A percentile compares a stretch with the other conserved stretches of the same genome.
phyloP scores from a whole-genome alignment of 2,888 invertebrate species.

The Herminia tarsipennalis region DNA sequence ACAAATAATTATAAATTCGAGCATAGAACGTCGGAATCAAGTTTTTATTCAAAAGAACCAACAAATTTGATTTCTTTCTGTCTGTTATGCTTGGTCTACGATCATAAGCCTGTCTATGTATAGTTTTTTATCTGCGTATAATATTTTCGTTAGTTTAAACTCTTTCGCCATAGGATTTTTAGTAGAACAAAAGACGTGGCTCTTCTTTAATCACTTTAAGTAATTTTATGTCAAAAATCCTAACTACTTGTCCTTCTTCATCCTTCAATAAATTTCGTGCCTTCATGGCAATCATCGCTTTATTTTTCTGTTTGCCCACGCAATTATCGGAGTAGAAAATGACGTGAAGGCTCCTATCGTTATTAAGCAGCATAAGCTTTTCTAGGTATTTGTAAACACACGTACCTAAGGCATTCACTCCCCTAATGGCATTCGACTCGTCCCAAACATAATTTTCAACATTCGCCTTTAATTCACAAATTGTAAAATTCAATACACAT shows the following conservation, averaged over 20 bases:
- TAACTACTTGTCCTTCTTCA: constrained; percentile 17
- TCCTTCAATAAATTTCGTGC: constrained; percentile 16
- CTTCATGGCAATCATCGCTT: constrained; percentile 8
- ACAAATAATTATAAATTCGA: too few species aligned
- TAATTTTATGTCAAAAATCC: constrained; percentile 3
- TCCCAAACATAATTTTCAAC: constrained; percentile 50
- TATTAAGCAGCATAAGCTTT: constrained; percentile 18
- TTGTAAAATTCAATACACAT: constrained; percentile 4
- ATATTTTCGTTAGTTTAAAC: too few species aligned
- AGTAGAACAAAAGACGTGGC: constrained; percentile 23
- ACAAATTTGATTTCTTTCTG: too few species aligned
- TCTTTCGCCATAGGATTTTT: constrained; percentile 19
- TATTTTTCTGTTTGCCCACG: not conserved
- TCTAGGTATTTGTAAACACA: constrained; percentile 18
- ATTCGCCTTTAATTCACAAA: not conserved
- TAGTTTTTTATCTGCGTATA: too few species aligned
- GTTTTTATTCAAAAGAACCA: too few species aligned
- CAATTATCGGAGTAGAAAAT: constrained; percentile 16
- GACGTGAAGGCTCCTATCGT: constrained; percentile 26
- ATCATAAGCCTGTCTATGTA: too few species aligned
- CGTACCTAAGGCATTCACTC: constrained; percentile 46
- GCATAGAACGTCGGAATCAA: too few species aligned
- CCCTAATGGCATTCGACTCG: constrained; percentile 44
- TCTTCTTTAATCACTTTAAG: constrained; percentile 1
- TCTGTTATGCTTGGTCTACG: too few species aligned